Evolutionary conservation across 2,888 invertebrate species (phyloP), one percentile per base, ranked within the genome.

Genomic region (Plagodis pulveraria): DNA sequence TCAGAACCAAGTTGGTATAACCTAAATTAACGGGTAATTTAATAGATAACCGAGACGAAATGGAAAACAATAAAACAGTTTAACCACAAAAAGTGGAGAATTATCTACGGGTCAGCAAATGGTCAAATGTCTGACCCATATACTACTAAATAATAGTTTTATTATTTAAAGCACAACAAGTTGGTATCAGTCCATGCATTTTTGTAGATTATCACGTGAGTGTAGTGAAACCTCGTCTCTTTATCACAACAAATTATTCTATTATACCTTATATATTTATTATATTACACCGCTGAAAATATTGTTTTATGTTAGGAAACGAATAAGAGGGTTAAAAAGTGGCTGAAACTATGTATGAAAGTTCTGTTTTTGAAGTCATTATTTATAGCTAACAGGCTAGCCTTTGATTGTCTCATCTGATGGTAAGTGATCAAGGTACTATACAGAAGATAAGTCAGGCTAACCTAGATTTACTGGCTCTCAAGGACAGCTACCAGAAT

Each of bases 31-130:
- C 71, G 73, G 75, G 70, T 70, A 81, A 77, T 84, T 78, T 76
- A 74, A 76, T 76, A 77, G 88, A 87, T 88, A 88, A 76, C 82
- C 72, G 65, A 68, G 64, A 74, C 76, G 57, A 77, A 81, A 79
- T 75, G 81, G 76, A 77, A 85, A 84, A 89, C 89, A 91, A 89
- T 90, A 83, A 84, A 79, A 77, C 72, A 74, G 74, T 78, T 76
- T 72, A 77, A 69, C 62, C 74, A 72, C 72, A 78, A 82, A 83
- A 82, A 88, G 42, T 59, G 12, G 79, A 50, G 69, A 70, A 74
- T 85, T 83, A 87, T 89, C 89, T 73, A 22, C 65, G 71, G 88
- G 87, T 87, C 88, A 84, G 76, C 65, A 77, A 79, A 78, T 76
- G 74, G 66, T 51, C 44, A 44, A 8, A 56, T 56, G 57, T 61